These are phyloP conservation scores for Tragelaphus oryx DNA, from an alignment of 2,797 vertebrate species.

Conservation along the genomic window DNA sequence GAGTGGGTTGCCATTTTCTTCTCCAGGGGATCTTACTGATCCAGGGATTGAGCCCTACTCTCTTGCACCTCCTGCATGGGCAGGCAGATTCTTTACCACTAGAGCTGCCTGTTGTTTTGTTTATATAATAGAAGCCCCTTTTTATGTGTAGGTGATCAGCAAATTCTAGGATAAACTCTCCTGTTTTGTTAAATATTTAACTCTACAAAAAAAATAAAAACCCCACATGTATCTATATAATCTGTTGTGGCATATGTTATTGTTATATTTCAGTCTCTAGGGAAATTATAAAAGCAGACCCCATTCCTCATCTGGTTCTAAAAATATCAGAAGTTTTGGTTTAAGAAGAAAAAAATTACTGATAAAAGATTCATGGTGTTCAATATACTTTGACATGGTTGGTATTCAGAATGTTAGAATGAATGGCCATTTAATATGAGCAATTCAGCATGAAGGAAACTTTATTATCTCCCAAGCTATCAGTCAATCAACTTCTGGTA, in stretches of 20 bases:
- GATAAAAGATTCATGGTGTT: conserved; percentile 31
- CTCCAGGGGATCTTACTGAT: neutral
- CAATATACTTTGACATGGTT: conserved; percentile 43
- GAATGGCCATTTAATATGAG: conserved; percentile 28
- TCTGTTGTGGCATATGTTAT: neutral
- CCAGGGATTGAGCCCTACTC: neutral
- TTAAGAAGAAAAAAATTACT: neutral
- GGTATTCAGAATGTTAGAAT: conserved; percentile 32
- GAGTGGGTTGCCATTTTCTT: neutral
- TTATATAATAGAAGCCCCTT: neutral
- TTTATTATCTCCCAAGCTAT: conserved; percentile 19
- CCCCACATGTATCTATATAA: neutral
- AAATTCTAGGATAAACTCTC: neutral
- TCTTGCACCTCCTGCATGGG: neutral
- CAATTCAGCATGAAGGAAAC: conserved; percentile 45
- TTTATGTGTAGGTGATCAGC: neutral
- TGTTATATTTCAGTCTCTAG: neutral
- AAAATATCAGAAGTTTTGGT: neutral
- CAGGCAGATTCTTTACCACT: neutral
- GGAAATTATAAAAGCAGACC: neutral
- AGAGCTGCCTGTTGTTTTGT: neutral
- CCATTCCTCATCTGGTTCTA: neutral
- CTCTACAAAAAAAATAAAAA: neutral
- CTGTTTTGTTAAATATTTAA: neutral
- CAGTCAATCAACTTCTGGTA: conserved; percentile 13